Evolutionary conservation across 2,113 vertebrate species (phyloP).

Genomic region (Chrysochloris asiatica): DNA sequence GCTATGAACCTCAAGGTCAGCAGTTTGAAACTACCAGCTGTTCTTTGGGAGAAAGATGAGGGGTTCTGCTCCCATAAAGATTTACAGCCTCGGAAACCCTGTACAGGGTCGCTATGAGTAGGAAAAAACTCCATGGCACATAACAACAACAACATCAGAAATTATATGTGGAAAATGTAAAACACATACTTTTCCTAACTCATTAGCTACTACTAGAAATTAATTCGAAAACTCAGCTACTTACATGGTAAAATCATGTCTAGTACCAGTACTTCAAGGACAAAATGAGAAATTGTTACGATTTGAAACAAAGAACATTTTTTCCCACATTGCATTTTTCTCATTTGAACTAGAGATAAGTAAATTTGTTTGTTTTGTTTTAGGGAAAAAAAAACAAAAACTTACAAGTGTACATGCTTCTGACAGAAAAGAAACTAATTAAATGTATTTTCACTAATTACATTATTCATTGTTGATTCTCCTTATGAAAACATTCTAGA

Average conservation of each 20-base stretch:
- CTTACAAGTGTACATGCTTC: background rate
- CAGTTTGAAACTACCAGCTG: too few species aligned
- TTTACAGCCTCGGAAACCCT: too few species aligned
- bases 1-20: too few species aligned
- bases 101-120: too few species aligned
- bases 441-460: slow-evolving; percentile 20
- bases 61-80: too few species aligned
- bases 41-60: too few species aligned
- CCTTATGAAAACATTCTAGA: slow-evolving; percentile 30
- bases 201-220: background rate
- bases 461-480: slow-evolving; percentile 10
- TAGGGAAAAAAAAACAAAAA: background rate
- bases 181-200: background rate
- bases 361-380: background rate
- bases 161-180: background rate
- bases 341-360: background rate
- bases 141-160: too few species aligned
- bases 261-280: slow-evolving; percentile 13
- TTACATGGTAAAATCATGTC: slow-evolving; percentile 27
- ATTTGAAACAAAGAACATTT: slow-evolving; percentile 56
- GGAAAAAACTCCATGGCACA: too few species aligned
- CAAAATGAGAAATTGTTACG: slow-evolving; percentile 46
- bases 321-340: slow-evolving; percentile 1
- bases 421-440: slow-evolving; percentile 4
- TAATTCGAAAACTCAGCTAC: slow-evolving; percentile 3